Evolutionary conservation across 1,140 invertebrate species (phyloP), one percentile per base, ranked within the genome.

Genomic region (Plodia interpunctella): DNA sequence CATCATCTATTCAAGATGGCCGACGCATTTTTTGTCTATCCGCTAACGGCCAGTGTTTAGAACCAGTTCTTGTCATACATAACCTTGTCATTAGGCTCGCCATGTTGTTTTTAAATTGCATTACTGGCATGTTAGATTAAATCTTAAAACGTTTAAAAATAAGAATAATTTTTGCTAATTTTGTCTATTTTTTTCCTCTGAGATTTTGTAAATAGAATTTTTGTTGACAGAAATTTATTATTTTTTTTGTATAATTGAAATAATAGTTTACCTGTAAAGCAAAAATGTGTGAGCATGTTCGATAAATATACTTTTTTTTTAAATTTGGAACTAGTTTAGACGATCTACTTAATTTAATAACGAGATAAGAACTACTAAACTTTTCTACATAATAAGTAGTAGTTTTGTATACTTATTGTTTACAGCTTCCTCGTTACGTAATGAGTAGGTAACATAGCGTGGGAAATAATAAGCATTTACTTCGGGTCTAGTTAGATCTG

Each of bases 61-160:
- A 83, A 79, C 80, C 76, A 70, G 82, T 85, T 81, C 66, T 68
- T 74, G 70, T 74, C 69, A 80, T 76, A 72, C 69, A 74, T 81
- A 85, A 85, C 82, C 80, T 83, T 80, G 80, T 85, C 82, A 85
- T 85, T 85, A 82, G 76, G 72, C 72, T 60, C 67, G 72, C 61
- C 70, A 76, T 77, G 68, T 81, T 68, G 79, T 78, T 82, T n/a
- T 75, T 78, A 68, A 72, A 76, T 66, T 74, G 57, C 55, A 55
- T 62, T 44, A 54, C 18, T 53, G 51, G 38, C 38, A 32, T 44
- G 38, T n/a, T 44, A 17, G 15, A 44, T 44, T 44, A 15, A 15
- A 44, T 44, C 10, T 44, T 44, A 44, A 44, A 15, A 15, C 38
- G 6, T 10, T 9, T 5, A 5, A 6, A 9, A 25, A 28, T 63